A percentile compares a stretch with the other conserved stretches of the same genome.
Evolutionary conservation across 2,797 vertebrate species (phyloP).

Genomic region (Anas bernieri): DNA sequence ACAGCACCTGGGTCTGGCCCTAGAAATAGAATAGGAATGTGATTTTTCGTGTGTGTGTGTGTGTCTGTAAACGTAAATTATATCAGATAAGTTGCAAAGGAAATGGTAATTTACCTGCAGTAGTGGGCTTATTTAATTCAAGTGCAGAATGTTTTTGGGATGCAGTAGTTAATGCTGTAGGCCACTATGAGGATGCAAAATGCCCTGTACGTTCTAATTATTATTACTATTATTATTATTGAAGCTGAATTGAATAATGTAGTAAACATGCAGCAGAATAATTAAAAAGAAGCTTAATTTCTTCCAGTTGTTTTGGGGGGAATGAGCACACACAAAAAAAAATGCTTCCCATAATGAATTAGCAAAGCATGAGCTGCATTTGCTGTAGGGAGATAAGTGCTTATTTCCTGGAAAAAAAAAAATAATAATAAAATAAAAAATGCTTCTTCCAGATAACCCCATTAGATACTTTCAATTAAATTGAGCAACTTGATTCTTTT

Average conservation of each 20-base stretch:
- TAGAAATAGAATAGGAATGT: background rate
- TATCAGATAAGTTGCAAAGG: background rate
- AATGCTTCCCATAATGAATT: slow-evolving; percentile 17
- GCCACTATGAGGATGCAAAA: background rate
- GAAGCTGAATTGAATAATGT: slow-evolving; percentile 14
- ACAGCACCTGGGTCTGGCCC: background rate
- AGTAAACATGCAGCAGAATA: background rate
- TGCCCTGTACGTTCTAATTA: background rate
- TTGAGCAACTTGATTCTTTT: background rate
- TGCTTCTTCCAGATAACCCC: background rate
- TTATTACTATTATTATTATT: background rate
- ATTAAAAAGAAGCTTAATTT: slow-evolving; percentile 44
- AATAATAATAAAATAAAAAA: no score
- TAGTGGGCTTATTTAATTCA: slow-evolving; percentile 2
- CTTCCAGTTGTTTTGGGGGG: background rate
- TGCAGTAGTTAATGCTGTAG: background rate
- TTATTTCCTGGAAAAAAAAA: background rate
- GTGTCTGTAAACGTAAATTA: background rate
- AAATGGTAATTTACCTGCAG: slow-evolving; percentile 21
- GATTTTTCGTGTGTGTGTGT: background rate
- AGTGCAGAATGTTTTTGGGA: background rate
- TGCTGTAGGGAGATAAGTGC: background rate
- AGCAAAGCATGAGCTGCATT: background rate
- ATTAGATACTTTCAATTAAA: slow-evolving; percentile 31
- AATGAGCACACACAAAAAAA: background rate